phyloP scores from a whole-genome alignment of 2,888 invertebrate genomes.

The Halictus ligatus region DNA sequence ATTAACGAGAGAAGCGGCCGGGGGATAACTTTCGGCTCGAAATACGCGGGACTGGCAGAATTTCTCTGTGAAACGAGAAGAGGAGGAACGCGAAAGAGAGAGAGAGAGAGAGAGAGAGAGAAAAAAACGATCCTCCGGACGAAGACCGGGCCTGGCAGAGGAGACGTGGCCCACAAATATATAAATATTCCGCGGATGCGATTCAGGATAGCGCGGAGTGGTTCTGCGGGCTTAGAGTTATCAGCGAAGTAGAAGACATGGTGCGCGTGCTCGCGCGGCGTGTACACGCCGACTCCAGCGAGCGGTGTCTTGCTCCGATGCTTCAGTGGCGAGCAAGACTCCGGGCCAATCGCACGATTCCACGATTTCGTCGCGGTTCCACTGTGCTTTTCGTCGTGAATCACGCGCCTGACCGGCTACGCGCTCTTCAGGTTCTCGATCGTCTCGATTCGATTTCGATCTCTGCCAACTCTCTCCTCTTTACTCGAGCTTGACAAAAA shows the following conservation, averaged over 20 bases:
- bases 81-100: not conserved
- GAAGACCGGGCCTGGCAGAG: not conserved
- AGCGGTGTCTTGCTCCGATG: conserved; percentile 58
- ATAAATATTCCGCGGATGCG: conserved; percentile 47
- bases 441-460: conserved; percentile 21
- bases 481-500: not conserved
- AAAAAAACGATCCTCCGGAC: not conserved
- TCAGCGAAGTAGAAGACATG: conserved; percentile 64
- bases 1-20: not conserved
- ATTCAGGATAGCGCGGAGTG: conserved; percentile 40
- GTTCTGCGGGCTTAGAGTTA: conserved; percentile 58
- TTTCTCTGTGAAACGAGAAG: not conserved
- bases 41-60: not conserved
- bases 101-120: not conserved
- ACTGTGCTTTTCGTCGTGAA: conserved; percentile 2
- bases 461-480: not conserved
- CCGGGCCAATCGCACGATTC: conserved; percentile 79
- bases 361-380: conserved; percentile 48
- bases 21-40: not conserved
- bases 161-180: conserved; percentile 25
- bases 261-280: conserved; percentile 69
- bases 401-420: not conserved
- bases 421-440: conserved; percentile 19
- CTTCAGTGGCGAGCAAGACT: conserved; percentile 82
- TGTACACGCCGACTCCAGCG: conserved; percentile 69